Evolutionary conservation across 1,140 invertebrate species (phyloP).

Genomic region (Zaprionus nigranus): DNA sequence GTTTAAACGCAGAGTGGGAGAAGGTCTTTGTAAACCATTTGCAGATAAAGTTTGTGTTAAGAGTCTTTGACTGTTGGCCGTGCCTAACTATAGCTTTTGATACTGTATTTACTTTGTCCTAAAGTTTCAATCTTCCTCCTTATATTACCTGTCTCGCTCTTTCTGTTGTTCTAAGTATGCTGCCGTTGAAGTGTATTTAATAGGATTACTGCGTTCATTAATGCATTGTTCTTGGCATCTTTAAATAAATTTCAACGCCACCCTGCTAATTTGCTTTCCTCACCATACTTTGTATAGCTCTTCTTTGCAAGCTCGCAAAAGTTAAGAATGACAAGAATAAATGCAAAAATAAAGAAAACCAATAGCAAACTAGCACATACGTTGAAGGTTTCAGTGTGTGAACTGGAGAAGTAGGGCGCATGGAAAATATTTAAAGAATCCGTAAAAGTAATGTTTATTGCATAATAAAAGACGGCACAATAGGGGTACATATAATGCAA

Average conservation of each 20-base stretch:
- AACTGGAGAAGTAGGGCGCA: not conserved
- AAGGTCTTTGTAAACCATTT: not conserved
- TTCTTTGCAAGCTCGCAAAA: not conserved
- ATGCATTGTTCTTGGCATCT: constrained; percentile 77
- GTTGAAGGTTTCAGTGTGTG: not conserved
- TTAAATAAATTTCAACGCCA: constrained; percentile 76
- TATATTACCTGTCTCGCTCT: constrained; percentile 18
- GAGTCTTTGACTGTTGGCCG: no score
- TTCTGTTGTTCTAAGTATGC: constrained; percentile 43
- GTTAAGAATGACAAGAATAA: constrained; percentile 1
- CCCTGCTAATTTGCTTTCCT: constrained; percentile 5
- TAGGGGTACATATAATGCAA: constrained; percentile 72
- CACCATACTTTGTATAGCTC: not conserved
- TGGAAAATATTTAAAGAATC: constrained; percentile 56
- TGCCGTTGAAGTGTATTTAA: constrained; percentile 65
- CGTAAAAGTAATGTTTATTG: constrained; percentile 82
- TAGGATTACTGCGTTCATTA: constrained; percentile 82
- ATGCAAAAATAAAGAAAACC: not conserved
- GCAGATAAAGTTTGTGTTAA: not conserved
- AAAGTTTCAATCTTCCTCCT: constrained; percentile 23
- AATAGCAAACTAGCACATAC: not conserved
- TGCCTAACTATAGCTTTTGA: no score
- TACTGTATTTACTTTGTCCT: not conserved
- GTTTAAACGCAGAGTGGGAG: no score
- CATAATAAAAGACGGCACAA: constrained; percentile 77